Conservation (phyloP, 1,140 invertebrate species). For the Thaumetopoea pityocampa region DNA sequence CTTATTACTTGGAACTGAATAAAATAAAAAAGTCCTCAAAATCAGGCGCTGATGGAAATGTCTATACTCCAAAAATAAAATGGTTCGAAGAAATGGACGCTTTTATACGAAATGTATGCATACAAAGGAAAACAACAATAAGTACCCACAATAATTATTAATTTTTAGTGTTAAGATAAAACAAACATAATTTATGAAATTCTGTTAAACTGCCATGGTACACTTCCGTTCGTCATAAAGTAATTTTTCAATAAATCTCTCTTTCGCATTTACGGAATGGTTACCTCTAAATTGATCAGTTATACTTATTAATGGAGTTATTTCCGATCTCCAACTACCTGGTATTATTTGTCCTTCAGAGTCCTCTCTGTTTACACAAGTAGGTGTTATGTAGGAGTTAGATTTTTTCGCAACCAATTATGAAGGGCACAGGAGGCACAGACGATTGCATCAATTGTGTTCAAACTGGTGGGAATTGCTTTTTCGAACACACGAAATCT, state of each 20-base stretch:
- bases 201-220: slow-evolving; percentile 2
- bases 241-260: neutral
- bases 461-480: neutral
- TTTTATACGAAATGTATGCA: slow-evolving; percentile 4
- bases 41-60: slow-evolving; percentile 17
- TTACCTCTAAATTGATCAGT: slow-evolving; percentile 2
- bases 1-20: slow-evolving; percentile 3
- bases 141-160: slow-evolving; percentile 10
- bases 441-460: slow-evolving; percentile 4
- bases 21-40: slow-evolving; percentile 14
- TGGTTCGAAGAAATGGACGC: slow-evolving; percentile 18
- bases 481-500: slow-evolving; percentile 13
- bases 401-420: slow-evolving; percentile 5
- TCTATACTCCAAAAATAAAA: slow-evolving; percentile 17
- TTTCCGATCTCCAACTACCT: neutral
- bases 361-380: neutral
- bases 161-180: no score
- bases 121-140: slow-evolving; percentile 21
- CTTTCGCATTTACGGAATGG: slow-evolving; percentile 4
- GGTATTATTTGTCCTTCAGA: neutral
- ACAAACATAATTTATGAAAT: no score
- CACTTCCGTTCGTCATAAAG: neutral
- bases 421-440: slow-evolving; percentile 2
- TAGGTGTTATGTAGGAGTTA: neutral
- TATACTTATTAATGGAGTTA: neutral